phyloP scores from a whole-genome alignment of 2,797 vertebrate species.

The Odontamblyopus lacepedii region DNA sequence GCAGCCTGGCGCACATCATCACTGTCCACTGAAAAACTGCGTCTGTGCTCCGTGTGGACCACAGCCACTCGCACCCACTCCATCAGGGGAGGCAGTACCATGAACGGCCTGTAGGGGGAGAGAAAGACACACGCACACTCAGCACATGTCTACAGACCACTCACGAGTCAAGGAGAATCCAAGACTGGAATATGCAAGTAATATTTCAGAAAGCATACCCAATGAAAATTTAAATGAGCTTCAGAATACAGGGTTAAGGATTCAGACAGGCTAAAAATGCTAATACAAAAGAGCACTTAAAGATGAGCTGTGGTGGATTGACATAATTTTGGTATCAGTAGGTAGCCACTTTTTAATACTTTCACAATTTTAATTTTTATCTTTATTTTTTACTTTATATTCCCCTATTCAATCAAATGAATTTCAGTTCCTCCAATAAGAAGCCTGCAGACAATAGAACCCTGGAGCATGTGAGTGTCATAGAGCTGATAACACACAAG shows the following conservation, averaged over 20 bases:
- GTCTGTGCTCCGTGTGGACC: conserved; percentile 92
- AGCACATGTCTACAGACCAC: conserved; percentile 16
- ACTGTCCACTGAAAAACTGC: conserved; percentile 96
- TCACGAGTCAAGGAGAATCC: conserved; percentile 36
- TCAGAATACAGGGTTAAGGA: conserved; percentile 4
- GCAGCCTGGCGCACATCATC: conserved; percentile 98
- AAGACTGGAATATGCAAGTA: conserved; percentile 39
- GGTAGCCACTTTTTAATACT: not conserved
- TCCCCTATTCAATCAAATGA: not conserved
- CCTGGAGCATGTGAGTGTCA: not conserved
- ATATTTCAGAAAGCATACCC: conserved; percentile 25
- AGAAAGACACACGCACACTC: conserved; percentile 36
- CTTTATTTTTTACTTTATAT: not conserved
- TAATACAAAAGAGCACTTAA: not conserved
- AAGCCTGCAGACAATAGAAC: not conserved
- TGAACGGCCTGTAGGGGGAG: conserved; percentile 87
- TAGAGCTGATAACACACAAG: conserved; percentile 11
- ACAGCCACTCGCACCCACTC: conserved; percentile 95
- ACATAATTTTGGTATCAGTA: not conserved
- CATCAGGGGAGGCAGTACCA: conserved; percentile 94
- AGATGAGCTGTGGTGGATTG: not conserved
- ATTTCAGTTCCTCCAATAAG: not conserved
- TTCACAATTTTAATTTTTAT: not conserved
- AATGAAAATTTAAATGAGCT: conserved; percentile 18
- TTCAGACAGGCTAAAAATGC: too few species aligned